Conservation (phyloP, 2,797 vertebrate species). For the Peromyscus melanophrys region DNA sequence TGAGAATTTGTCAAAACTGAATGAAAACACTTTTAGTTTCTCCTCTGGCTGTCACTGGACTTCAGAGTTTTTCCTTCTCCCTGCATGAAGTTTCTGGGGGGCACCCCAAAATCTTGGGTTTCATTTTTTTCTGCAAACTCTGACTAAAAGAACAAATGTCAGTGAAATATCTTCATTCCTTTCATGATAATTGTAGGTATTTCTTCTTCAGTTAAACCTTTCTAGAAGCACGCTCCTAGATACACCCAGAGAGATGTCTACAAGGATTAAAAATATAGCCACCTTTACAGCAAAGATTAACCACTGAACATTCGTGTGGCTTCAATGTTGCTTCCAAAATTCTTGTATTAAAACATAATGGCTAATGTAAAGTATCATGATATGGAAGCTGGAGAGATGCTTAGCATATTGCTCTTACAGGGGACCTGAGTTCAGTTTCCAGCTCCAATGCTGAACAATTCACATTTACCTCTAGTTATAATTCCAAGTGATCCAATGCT, state of each 20-base stretch:
- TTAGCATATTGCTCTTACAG: too few species aligned
- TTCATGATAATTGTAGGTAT: too few species aligned
- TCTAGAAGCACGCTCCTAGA: neutral
- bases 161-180: neutral
- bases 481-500: neutral
- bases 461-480: neutral
- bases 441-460: too few species aligned
- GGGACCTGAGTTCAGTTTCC: neutral
- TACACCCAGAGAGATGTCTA: neutral
- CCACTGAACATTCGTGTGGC: neutral
- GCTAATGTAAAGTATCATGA: neutral
- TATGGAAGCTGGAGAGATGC: neutral
- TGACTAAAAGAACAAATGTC: neutral
- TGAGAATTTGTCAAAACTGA: neutral
- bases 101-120: neutral
- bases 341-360: neutral
- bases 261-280: neutral
- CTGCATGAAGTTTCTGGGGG: neutral
- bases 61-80: neutral
- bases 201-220: neutral
- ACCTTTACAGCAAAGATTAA: neutral
- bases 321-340: neutral
- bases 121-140: neutral
- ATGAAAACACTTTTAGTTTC: neutral
- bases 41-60: neutral